Percentiles rank a stretch among this genome's conserved stretches.
Conservation (phyloP, 2,797 vertebrate genomes). For the Anomalospiza imberbis region DNA sequence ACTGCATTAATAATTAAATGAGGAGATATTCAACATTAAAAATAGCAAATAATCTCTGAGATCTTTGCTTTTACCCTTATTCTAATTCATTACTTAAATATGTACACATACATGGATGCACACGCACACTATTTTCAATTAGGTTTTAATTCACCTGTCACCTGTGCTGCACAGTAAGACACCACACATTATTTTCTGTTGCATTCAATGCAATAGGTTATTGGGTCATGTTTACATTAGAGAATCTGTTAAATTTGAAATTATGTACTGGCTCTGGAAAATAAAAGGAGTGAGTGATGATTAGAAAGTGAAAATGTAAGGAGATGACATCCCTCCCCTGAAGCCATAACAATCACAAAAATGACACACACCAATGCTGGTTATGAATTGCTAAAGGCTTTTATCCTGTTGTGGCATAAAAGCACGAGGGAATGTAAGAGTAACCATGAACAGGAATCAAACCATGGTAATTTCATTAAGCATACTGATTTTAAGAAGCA, state of each 20-base stretch:
- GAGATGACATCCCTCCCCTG: background rate
- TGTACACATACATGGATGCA: accelerated
- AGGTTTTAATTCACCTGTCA: background rate
- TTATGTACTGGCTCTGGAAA: background rate
- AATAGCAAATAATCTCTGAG: background rate
- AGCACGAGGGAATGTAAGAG: background rate
- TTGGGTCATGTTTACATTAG: background rate
- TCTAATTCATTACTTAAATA: background rate
- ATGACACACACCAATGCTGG: background rate
- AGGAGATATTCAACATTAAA: background rate
- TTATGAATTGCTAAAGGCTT: background rate
- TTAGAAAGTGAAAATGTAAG: background rate
- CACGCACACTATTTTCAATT: background rate
- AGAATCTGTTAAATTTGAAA: background rate
- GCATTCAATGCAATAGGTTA: background rate
- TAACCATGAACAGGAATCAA: background rate
- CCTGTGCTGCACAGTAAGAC: background rate
- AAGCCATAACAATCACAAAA: background rate
- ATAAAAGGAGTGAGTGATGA: background rate
- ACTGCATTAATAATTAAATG: background rate
- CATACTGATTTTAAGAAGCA: background rate
- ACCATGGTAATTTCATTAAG: background rate
- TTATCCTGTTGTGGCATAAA: background rate
- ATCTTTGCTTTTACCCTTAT: background rate
- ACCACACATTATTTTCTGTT: background rate